Conservation (phyloP, 1,140 invertebrate genomes). For the Mactra quadrangularis region DNA sequence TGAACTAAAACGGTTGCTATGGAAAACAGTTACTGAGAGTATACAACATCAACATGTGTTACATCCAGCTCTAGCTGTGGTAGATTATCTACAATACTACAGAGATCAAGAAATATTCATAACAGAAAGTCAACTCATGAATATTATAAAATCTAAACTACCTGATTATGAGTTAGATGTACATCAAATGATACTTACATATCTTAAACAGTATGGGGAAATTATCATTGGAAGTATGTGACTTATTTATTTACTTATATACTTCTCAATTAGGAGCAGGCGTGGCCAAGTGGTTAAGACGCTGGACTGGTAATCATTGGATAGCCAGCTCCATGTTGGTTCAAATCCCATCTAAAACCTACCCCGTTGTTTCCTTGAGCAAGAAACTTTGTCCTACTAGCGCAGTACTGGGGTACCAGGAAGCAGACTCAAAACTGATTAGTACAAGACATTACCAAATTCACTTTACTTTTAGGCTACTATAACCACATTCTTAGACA, state of each 20-base stretch:
- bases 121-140: constrained; percentile 33
- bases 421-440: too few relatives aligned
- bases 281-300: too few relatives aligned
- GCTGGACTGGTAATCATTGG: too few relatives aligned
- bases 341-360: too few relatives aligned
- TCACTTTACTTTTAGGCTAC: too few relatives aligned
- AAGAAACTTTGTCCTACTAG: background rate
- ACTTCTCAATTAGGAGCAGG: too few relatives aligned
- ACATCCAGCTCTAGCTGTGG: constrained; percentile 30
- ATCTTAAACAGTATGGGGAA: constrained; percentile 45
- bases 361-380: too few relatives aligned
- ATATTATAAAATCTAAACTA: constrained; percentile 35
- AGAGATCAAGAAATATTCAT: constrained; percentile 28
- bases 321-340: too few relatives aligned
- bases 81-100: constrained; percentile 20
- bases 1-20: constrained; percentile 16
- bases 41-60: constrained; percentile 46
- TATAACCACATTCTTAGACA: too few relatives aligned
- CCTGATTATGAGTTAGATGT: constrained; percentile 48
- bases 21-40: constrained; percentile 51
- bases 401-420: too few relatives aligned
- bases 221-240: constrained; percentile 53
- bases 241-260: background rate
- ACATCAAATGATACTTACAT: constrained; percentile 40
- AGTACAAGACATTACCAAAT: too few relatives aligned